Percentiles rank a stretch among this genome's conserved stretches.
Evolutionary conservation across 2,113 vertebrate genomes (phyloP).

Genomic region (Capricornis sumatraensis): DNA sequence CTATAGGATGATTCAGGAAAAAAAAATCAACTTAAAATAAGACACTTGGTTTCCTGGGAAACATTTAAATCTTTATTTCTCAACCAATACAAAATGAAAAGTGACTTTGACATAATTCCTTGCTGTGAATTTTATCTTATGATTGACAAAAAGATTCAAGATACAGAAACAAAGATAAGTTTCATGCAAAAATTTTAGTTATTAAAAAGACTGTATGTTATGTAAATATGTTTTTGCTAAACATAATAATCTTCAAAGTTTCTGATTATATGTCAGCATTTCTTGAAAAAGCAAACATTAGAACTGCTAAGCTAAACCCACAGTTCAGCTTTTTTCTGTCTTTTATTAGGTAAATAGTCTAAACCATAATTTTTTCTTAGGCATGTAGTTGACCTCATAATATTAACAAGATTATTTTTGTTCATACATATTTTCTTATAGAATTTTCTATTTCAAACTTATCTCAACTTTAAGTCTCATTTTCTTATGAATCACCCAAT

Average conservation of each 20-base stretch:
- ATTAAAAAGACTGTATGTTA: neutral
- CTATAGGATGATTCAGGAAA: neutral
- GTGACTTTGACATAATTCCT: neutral
- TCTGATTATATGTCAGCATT: conserved; percentile 26
- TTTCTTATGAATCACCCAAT: neutral
- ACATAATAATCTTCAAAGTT: conserved; percentile 18
- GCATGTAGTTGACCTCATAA: neutral
- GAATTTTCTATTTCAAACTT: neutral
- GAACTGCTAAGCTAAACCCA: neutral
- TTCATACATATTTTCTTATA: neutral
- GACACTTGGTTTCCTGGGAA: neutral
- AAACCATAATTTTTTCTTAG: neutral
- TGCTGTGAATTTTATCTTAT: conserved; percentile 6
- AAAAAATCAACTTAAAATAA: neutral
- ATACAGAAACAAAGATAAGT: neutral
- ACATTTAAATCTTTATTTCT: neutral
- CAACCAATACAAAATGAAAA: neutral
- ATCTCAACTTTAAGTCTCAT: neutral
- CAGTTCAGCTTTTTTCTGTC: neutral
- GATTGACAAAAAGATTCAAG: neutral
- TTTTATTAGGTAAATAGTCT: neutral
- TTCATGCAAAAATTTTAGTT: neutral
- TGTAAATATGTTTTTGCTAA: conserved; percentile 14
- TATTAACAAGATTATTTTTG: neutral
- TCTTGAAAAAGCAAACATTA: conserved; percentile 14